phyloP scores from a whole-genome alignment of 2,888 invertebrate species.

The Lasius fuliginosus region DNA sequence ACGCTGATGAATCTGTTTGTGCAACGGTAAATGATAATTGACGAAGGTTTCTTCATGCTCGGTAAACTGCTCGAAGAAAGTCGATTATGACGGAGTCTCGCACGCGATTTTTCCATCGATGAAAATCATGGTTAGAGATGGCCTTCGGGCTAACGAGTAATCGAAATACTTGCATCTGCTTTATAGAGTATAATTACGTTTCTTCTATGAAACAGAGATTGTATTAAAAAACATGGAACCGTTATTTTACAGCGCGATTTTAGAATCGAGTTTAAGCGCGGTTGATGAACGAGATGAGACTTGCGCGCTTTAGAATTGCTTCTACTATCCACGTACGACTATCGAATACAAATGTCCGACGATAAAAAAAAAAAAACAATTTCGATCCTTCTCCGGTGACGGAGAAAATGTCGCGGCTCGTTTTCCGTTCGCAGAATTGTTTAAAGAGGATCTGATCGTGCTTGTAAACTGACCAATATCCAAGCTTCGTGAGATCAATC shows the following conservation, averaged over 20 bases:
- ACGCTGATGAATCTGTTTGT: neutral
- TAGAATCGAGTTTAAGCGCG: constrained; percentile 1
- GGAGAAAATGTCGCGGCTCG: neutral
- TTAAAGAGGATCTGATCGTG: constrained; percentile 61
- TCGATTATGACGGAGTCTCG: neutral
- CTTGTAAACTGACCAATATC: constrained; percentile 66
- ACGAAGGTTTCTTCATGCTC: neutral
- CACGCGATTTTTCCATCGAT: constrained; percentile 25
- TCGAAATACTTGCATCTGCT: neutral
- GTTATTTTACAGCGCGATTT: neutral
- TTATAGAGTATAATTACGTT: neutral
- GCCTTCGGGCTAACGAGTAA: constrained; percentile 1
- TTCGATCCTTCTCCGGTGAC: neutral
- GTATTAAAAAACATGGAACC: neutral
- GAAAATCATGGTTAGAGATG: neutral
- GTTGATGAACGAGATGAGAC: neutral
- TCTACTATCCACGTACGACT: neutral
- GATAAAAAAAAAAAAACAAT: neutral
- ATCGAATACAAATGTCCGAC: neutral
- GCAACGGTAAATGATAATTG: constrained; percentile 29
- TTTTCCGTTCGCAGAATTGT: constrained; percentile 49
- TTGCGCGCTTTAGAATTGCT: neutral
- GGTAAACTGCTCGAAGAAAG: constrained; percentile 38
- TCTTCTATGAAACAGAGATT: neutral
- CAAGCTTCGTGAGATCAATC: constrained; percentile 60